Evolutionary conservation across 2,113 vertebrate species (phyloP).

Genomic region (Meles meles): DNA sequence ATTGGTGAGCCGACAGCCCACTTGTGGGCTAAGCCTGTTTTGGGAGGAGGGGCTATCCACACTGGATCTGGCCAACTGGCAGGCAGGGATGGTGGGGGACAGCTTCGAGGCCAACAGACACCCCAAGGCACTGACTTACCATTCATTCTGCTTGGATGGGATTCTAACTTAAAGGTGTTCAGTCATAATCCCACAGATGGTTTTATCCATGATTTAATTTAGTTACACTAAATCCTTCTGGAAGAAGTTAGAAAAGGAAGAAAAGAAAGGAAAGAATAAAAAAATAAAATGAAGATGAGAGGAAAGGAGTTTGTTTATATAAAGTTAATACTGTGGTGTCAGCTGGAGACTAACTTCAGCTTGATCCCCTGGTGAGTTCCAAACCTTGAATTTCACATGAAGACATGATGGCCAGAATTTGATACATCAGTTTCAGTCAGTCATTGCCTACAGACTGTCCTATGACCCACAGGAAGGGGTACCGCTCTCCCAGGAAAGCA

Average conservation of each 20-base stretch:
- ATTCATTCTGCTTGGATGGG: neutral
- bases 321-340: neutral
- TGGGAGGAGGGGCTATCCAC: neutral
- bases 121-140: neutral
- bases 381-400: slow-evolving; percentile 17
- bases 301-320: neutral
- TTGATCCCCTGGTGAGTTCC: neutral
- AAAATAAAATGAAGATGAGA: neutral
- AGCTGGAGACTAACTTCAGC: neutral
- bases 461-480: neutral
- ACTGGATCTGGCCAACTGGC: neutral
- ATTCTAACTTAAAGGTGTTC: neutral
- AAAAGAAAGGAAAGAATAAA: neutral
- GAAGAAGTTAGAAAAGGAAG: neutral
- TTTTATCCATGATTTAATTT: slow-evolving; percentile 26
- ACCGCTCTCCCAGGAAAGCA: neutral
- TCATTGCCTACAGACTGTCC: neutral
- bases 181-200: neutral
- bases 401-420: neutral
- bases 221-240: neutral
- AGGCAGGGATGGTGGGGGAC: neutral
- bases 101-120: neutral
- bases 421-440: neutral
- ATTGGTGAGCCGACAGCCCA: neutral
- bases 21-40: neutral